Conservation (phyloP, 1,140 invertebrate genomes). For the Polypedilum vanderplanki region DNA sequence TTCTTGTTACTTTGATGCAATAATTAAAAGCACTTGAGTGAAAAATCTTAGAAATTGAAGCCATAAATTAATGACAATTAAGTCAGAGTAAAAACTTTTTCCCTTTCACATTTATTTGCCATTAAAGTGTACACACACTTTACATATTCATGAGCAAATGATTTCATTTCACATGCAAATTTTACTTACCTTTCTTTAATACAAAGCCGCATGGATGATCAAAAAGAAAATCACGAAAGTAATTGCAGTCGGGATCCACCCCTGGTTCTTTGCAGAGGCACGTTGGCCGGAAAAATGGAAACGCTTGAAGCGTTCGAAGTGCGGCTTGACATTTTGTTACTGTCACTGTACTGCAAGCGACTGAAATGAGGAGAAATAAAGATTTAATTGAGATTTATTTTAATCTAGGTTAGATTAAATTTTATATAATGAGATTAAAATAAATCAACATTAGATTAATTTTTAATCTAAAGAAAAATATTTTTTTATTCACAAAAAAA, state of each 20-base stretch:
- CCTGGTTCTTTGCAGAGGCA: constrained; percentile 83
- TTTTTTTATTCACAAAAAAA: too few relatives aligned
- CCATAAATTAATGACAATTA: constrained; percentile 14
- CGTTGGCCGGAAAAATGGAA: constrained; percentile 84
- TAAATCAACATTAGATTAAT: too few relatives aligned
- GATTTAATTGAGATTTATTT: too few relatives aligned
- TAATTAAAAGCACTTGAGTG: not conserved
- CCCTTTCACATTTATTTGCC: not conserved
- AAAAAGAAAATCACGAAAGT: constrained; percentile 83
- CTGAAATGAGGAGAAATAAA: constrained; percentile 50
- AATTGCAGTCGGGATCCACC: constrained; percentile 84
- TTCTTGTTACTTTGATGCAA: not conserved
- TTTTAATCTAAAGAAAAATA: too few relatives aligned
- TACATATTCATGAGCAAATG: not conserved
- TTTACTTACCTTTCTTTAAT: constrained; percentile 69
- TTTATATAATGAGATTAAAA: too few relatives aligned
- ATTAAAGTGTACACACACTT: not conserved
- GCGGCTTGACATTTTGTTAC: constrained; percentile 87
- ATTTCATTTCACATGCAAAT: not conserved
- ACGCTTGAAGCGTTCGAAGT: constrained; percentile 75
- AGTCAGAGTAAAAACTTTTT: not conserved
- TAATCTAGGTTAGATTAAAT: too few relatives aligned
- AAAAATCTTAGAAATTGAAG: constrained; percentile 19
- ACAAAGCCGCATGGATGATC: constrained; percentile 86
- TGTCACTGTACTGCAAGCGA: constrained; percentile 84